Percentiles rank a stretch among this genome's conserved stretches.
These are phyloP conservation scores for Cydia fagiglandana DNA, from an alignment of 1,140 invertebrate species.

Conservation along the genomic window DNA sequence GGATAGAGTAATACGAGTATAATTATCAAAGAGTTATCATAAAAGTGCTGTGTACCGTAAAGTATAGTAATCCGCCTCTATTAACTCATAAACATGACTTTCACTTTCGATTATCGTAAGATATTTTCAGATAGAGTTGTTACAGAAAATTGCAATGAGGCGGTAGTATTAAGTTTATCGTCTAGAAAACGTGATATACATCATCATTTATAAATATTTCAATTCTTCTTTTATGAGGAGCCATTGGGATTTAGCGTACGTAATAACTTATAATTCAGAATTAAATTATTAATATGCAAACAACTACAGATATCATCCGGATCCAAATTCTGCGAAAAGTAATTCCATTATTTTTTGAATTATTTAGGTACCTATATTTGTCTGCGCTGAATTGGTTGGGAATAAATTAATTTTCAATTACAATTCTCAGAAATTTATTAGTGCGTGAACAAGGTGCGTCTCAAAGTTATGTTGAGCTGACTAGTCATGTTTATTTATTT, in stretches of 20 bases:
- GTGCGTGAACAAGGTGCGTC: not conserved
- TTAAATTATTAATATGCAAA: not conserved
- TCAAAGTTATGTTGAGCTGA: not conserved
- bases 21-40: constrained; percentile 18
- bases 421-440: not conserved
- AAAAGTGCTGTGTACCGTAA: constrained; percentile 14
- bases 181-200: not conserved
- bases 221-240: not conserved
- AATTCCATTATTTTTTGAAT: not conserved
- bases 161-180: not conserved
- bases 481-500: too few species aligned
- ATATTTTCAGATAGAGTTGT: constrained; percentile 9
- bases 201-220: not conserved
- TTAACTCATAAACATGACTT: constrained; percentile 18
- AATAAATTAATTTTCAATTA: not conserved
- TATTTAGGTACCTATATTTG: not conserved
- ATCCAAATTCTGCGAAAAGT: not conserved
- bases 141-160: constrained; percentile 21
- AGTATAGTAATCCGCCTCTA: constrained; percentile 9
- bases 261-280: not conserved
- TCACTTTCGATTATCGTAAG: constrained; percentile 20
- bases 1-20: not conserved
- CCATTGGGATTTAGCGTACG: not conserved
- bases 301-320: not conserved
- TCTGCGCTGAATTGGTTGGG: not conserved